These are phyloP conservation scores for Elephas maximus DNA, from an alignment of 2,113 vertebrate genomes.

Conservation along the genomic window DNA sequence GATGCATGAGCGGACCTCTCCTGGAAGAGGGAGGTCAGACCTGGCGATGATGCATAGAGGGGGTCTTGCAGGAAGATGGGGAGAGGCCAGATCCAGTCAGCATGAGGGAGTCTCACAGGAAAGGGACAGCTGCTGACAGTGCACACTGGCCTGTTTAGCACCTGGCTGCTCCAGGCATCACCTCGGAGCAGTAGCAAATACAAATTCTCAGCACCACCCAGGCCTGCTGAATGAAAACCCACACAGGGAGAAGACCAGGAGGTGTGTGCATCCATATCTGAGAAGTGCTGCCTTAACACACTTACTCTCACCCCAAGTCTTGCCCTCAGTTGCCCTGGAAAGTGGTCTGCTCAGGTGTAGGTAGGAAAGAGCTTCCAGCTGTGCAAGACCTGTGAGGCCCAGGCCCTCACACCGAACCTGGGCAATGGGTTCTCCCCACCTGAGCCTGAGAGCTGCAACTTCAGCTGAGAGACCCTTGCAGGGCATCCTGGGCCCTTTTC, in stretches of 20 bases:
- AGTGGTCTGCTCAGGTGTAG: neutral
- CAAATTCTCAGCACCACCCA: neutral
- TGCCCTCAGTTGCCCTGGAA: neutral
- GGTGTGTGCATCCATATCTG: rapidly evolving
- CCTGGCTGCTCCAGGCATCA: neutral
- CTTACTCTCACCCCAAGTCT: too few species aligned
- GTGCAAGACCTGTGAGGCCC: neutral
- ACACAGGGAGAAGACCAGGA: neutral
- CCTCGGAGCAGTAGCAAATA: neutral
- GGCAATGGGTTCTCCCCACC: rapidly evolving
- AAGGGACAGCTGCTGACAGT: neutral
- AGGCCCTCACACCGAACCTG: neutral
- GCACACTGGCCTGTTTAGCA: neutral
- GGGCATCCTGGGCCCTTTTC: neutral
- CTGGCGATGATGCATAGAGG: too few species aligned
- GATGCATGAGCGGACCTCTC: neutral
- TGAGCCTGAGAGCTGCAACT: neutral
- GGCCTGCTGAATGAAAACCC: neutral
- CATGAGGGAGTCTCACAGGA: too few species aligned
- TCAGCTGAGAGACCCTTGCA: neutral
- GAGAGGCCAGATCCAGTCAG: neutral
- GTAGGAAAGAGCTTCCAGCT: neutral
- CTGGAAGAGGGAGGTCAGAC: neutral
- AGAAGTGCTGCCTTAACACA: neutral
- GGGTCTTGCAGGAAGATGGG: neutral